These are phyloP conservation scores for Nymphalis c-album DNA, from an alignment of 2,888 invertebrate species.

Conservation along the genomic window DNA sequence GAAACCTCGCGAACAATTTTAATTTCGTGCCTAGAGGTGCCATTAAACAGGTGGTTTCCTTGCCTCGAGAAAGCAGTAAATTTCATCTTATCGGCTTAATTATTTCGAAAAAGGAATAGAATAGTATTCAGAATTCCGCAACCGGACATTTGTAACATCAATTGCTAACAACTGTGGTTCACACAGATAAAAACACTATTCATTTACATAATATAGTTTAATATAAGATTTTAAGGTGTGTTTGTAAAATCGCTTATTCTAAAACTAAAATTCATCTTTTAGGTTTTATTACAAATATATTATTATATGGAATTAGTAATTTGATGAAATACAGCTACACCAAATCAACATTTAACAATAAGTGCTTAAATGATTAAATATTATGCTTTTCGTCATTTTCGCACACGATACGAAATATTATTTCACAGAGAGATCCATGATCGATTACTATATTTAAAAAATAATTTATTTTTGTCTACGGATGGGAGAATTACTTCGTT, in stretches of 20 bases:
- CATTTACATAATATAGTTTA: no score
- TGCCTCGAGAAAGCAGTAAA: conserved; percentile 55
- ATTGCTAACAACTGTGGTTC: background rate
- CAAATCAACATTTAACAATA: background rate
- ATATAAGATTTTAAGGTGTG: no score
- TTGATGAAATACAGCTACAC: no score
- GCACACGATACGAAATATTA: background rate
- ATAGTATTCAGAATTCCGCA: conserved; percentile 54
- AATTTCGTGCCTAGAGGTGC: conserved; percentile 32
- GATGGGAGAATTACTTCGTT: no score
- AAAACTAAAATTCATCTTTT: no score
- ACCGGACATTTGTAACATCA: conserved; percentile 54
- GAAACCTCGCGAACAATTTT: conserved; percentile 32
- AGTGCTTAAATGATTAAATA: background rate
- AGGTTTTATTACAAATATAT: no score
- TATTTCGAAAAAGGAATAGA: conserved; percentile 60
- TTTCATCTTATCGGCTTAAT: conserved; percentile 69
- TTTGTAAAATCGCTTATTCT: no score
- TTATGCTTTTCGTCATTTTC: background rate
- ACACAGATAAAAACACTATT: no score
- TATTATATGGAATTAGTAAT: no score
- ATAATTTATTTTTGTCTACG: no score
- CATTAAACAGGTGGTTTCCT: conserved; percentile 39
- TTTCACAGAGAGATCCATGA: background rate
- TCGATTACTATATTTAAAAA: no score